Percentiles rank a stretch among this genome's conserved stretches.
Conservation (phyloP, 1,140 invertebrate species). For the Drosophila mauritiana region DNA sequence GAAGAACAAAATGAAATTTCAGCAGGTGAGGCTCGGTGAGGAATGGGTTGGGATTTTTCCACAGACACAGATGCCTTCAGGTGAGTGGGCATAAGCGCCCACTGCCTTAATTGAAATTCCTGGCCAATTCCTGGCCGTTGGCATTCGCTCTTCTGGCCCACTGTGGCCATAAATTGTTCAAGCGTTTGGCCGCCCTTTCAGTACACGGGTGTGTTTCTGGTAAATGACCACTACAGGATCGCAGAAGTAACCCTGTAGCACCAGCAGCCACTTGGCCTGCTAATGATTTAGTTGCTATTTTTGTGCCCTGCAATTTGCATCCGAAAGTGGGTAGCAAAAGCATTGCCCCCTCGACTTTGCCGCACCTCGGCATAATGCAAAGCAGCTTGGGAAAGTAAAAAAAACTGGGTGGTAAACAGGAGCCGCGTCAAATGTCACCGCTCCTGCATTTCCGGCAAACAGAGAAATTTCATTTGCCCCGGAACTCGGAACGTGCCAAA, state of each 20-base stretch:
- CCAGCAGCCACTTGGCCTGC: conserved; percentile 45
- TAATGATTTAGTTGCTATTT: conserved; percentile 81
- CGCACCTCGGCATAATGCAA: conserved; percentile 33
- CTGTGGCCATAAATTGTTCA: conserved; percentile 51
- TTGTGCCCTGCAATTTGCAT: conserved; percentile 55
- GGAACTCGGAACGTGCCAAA: conserved; percentile 50
- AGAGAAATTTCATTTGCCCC: conserved; percentile 51
- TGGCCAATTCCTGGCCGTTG: conserved; percentile 13
- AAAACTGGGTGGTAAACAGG: background rate
- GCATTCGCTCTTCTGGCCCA: conserved; percentile 27
- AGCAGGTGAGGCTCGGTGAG: background rate
- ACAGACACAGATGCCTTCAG: conserved; percentile 4
- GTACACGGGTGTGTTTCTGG: conserved; percentile 8
- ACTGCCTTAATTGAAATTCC: conserved; percentile 57
- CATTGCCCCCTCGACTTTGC: background rate
- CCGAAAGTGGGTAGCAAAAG: conserved; percentile 2
- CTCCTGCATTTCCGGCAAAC: conserved; percentile 52
- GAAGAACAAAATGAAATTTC: conserved; percentile 14
- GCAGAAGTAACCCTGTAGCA: conserved; percentile 11
- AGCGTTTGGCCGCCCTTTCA: conserved; percentile 1
- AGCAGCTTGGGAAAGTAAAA: conserved; percentile 19
- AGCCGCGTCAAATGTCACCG: conserved; percentile 27
- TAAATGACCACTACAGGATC: conserved; percentile 64
- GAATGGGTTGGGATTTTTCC: conserved; percentile 5
- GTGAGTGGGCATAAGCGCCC: background rate